A percentile compares a stretch with the other conserved stretches of the same genome.
Evolutionary conservation across 1,140 invertebrate genomes (phyloP).

Genomic region (Ectropis grisescens): DNA sequence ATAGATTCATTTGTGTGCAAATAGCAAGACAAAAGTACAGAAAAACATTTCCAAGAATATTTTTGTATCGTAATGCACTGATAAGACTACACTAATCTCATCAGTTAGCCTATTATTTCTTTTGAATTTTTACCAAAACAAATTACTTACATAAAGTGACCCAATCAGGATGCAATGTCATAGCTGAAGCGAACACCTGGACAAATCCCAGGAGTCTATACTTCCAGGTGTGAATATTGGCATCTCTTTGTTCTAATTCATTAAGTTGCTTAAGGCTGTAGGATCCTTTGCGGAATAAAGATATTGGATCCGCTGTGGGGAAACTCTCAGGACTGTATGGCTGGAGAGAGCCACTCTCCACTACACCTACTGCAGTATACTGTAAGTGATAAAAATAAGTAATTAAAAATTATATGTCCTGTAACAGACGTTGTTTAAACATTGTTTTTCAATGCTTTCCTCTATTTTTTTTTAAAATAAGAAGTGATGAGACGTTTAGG

Average conservation of each 20-base stretch:
- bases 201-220: conserved; percentile 58
- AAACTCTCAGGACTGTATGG: conserved; percentile 75
- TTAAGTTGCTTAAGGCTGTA: conserved; percentile 49
- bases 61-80: too few species aligned
- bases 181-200: conserved; percentile 63
- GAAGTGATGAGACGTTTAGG: too few species aligned
- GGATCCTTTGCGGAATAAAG: conserved; percentile 55
- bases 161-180: conserved; percentile 68
- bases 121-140: too few species aligned
- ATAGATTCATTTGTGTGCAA: too few species aligned
- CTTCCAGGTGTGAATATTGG: conserved; percentile 58
- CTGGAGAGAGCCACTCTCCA: conserved; percentile 76
- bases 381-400: conserved; percentile 51
- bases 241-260: conserved; percentile 47
- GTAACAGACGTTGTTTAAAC: too few species aligned
- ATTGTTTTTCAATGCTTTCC: too few species aligned
- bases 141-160: conserved; percentile 49
- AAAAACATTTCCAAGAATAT: too few species aligned
- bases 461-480: too few species aligned
- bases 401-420: too few species aligned
- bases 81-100: too few species aligned
- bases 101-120: too few species aligned
- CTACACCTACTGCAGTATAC: conserved; percentile 81
- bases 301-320: conserved; percentile 46
- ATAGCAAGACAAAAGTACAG: too few species aligned